Percentiles rank a stretch among this genome's conserved stretches.
Evolutionary conservation across 2,113 vertebrate species (phyloP).

Genomic region (Phylloscopus whistleri): DNA sequence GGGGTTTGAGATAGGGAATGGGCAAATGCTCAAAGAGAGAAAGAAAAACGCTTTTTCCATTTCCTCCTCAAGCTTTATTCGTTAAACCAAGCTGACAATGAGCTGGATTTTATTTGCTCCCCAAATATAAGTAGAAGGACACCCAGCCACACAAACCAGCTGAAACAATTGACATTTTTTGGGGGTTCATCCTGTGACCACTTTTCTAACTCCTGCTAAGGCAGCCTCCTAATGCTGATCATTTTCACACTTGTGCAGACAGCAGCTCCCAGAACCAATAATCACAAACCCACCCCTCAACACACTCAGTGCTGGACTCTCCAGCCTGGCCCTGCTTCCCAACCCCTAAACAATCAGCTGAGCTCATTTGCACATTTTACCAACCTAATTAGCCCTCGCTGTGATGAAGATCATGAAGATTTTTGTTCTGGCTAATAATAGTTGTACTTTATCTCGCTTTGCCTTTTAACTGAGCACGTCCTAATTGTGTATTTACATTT

Average conservation of each 20-base stretch:
- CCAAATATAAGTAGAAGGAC: not conserved
- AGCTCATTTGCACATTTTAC: conserved; percentile 6
- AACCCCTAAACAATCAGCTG: not conserved
- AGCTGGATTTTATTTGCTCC: not conserved
- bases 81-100: not conserved
- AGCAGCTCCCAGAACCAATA: not conserved
- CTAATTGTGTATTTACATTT: conserved; percentile 56
- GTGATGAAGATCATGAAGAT: not conserved
- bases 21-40: not conserved
- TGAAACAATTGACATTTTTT: not conserved
- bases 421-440: conserved; percentile 48
- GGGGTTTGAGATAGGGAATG: not conserved
- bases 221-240: not conserved
- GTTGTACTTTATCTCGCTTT: conserved; percentile 37
- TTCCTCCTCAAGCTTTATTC: not conserved
- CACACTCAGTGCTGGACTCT: not conserved
- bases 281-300: not conserved
- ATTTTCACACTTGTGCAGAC: not conserved
- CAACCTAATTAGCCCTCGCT: not conserved
- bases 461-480: conserved; percentile 1
- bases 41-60: not conserved
- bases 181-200: not conserved
- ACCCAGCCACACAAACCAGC: not conserved
- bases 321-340: not conserved
- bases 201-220: not conserved